Conservation (phyloP, 30 jellyfish, hydroid and myxozoan species). For the Turritopsis rubra region DNA sequence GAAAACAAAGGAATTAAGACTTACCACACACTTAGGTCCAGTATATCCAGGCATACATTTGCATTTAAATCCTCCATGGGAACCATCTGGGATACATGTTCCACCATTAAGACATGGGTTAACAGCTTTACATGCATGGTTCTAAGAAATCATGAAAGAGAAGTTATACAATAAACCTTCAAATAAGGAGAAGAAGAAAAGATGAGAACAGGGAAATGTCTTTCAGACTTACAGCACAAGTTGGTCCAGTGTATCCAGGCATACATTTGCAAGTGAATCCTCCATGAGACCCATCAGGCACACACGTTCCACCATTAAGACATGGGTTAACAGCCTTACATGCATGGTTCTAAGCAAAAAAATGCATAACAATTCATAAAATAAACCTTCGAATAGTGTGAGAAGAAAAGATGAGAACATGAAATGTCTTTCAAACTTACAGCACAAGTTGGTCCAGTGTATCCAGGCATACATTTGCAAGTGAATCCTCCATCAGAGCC, state of each 20-base stretch:
- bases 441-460: not conserved
- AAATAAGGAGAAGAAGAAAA: not conserved
- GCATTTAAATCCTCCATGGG: not conserved
- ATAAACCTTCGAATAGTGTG: too few relatives aligned
- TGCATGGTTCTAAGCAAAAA: not conserved
- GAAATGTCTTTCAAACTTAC: not conserved
- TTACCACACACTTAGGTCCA: not conserved
- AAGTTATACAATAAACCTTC: not conserved
- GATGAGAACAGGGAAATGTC: too few relatives aligned
- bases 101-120: not conserved
- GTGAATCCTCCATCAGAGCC: not conserved
- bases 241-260: conserved; percentile 58
- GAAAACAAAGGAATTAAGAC: too few relatives aligned
- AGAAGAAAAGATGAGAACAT: too few relatives aligned
- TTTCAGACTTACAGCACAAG: not conserved
- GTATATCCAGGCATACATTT: not conserved
- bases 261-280: conserved; percentile 62
- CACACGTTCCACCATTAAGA: conserved; percentile 52
- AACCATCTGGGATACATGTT: not conserved
- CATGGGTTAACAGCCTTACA: conserved; percentile 60
- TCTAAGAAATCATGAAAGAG: not conserved
- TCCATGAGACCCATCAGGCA: conserved; percentile 53
- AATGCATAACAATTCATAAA: not conserved
- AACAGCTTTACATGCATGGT: not conserved
- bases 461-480: not conserved